Conservation (phyloP, 2,797 vertebrate genomes). For the Macropus fuliginosus region DNA sequence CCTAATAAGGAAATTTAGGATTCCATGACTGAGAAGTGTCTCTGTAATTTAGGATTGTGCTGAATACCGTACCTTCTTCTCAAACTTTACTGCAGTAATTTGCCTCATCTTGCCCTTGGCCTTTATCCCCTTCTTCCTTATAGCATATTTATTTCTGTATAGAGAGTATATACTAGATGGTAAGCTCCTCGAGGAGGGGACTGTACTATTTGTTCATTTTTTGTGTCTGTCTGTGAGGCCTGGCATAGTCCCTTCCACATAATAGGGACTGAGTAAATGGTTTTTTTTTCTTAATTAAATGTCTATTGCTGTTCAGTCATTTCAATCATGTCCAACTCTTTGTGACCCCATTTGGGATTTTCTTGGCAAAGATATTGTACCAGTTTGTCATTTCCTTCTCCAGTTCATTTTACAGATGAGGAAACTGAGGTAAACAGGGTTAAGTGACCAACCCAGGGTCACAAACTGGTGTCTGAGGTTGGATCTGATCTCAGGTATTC, state of each 20-base stretch:
- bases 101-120: neutral
- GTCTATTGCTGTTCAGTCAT: neutral
- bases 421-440: neutral
- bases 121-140: neutral
- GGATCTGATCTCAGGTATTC: neutral
- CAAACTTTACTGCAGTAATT: neutral
- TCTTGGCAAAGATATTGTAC: neutral
- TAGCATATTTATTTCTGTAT: neutral
- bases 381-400: neutral
- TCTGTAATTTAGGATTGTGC: neutral
- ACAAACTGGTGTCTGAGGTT: neutral
- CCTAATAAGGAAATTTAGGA: neutral
- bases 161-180: neutral
- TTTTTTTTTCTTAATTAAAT: neutral
- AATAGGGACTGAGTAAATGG: neutral
- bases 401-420: neutral
- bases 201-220: neutral
- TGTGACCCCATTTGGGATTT: neutral
- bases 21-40: neutral
- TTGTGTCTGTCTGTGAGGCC: neutral
- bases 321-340: neutral
- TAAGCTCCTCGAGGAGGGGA: neutral
- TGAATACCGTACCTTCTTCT: neutral
- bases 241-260: neutral
- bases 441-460: neutral